These are phyloP conservation scores for Progne subis DNA, from an alignment of 2,113 vertebrate genomes.

Conservation along the genomic window DNA sequence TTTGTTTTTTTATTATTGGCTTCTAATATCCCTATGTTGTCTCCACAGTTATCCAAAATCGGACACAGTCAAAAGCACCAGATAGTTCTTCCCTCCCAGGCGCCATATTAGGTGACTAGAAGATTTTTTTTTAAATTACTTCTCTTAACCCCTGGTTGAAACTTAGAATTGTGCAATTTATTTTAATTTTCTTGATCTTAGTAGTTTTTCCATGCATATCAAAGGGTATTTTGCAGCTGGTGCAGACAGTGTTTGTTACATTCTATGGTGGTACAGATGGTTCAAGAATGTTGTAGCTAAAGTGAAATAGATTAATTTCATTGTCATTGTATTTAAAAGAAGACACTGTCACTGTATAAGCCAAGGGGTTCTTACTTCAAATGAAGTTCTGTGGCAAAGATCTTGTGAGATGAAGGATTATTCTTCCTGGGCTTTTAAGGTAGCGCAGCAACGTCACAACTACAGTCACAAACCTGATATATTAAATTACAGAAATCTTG, in stretches of 20 bases:
- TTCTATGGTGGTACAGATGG: background rate
- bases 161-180: background rate
- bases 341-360: background rate
- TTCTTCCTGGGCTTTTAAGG: background rate
- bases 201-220: background rate
- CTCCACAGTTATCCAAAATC: slow-evolving; percentile 80
- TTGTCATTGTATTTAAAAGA: background rate
- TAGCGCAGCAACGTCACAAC: background rate
- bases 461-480: background rate
- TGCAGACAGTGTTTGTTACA: background rate
- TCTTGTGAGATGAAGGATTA: background rate
- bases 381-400: background rate
- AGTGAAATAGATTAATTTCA: background rate
- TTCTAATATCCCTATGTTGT: background rate
- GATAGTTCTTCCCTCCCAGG: slow-evolving; percentile 71
- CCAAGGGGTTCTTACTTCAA: background rate
- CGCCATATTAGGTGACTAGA: slow-evolving; percentile 75
- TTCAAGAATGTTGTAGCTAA: background rate
- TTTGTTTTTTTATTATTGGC: background rate
- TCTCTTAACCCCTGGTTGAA: background rate
- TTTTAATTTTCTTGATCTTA: background rate
- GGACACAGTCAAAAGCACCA: slow-evolving; percentile 61
- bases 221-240: background rate
- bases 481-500: background rate
- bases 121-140: background rate